Conservation (phyloP, 2,113 vertebrate species). For the Himantopus leucocephalus region DNA sequence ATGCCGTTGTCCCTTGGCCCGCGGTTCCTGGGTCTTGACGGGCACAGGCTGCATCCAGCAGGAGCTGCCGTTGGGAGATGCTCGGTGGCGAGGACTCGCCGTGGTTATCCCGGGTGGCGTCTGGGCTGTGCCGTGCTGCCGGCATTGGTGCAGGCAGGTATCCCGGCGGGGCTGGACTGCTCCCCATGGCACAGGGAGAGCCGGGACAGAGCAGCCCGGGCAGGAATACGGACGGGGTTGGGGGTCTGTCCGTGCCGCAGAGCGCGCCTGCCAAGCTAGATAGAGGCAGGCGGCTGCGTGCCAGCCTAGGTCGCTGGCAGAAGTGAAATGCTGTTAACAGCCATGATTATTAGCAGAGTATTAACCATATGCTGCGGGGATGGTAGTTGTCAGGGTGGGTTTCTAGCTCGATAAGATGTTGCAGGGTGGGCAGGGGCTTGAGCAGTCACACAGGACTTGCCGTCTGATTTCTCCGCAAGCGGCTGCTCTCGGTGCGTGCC, state of each 20-base stretch:
- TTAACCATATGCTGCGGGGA: slow-evolving; percentile 58
- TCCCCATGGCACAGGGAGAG: fast-evolving
- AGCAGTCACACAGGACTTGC: slow-evolving; percentile 4
- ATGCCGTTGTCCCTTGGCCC: neutral
- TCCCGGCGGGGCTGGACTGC: neutral
- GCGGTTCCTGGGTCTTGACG: neutral
- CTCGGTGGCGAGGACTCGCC: fast-evolving
- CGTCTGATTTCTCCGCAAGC: fast-evolving
- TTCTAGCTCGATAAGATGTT: neutral
- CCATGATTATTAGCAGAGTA: slow-evolving; percentile 64
- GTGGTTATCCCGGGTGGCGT: fast-evolving
- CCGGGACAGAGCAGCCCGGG: neutral
- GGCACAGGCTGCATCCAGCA: fast-evolving
- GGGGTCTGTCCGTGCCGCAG: neutral
- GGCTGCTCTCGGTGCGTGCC: neutral
- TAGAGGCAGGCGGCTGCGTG: neutral
- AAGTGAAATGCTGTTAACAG: slow-evolving; percentile 47
- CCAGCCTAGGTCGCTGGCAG: slow-evolving; percentile 47
- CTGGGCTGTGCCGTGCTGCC: too few species aligned
- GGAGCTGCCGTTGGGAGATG: neutral
- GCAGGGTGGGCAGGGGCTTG: slow-evolving; percentile 32
- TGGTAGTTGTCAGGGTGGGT: neutral
- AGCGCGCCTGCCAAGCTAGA: neutral
- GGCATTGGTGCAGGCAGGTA: neutral
- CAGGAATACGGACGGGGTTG: neutral